These are phyloP conservation scores for Thamnaconus septentrionalis DNA, from an alignment of 2,113 vertebrate species.

Conservation along the genomic window DNA sequence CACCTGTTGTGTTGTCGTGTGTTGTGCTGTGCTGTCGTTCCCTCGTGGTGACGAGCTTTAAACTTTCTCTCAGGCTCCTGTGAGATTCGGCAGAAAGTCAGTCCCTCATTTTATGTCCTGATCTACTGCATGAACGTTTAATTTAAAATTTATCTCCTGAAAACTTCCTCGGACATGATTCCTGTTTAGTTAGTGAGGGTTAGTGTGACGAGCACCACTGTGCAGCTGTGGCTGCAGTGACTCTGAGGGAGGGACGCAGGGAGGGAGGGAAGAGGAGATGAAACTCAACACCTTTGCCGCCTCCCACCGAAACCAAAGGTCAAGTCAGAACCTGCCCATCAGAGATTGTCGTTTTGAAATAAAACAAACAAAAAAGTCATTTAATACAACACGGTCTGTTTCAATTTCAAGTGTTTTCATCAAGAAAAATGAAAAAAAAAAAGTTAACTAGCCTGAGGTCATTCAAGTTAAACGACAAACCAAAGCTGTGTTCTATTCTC, in stretches of 20 bases:
- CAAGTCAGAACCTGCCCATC: constrained; percentile 33
- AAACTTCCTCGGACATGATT: not conserved
- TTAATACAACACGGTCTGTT: not conserved
- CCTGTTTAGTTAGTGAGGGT: constrained; percentile 34
- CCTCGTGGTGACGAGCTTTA: constrained; percentile 7
- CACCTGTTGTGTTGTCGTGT: constrained; percentile 18
- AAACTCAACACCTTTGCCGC: constrained; percentile 52
- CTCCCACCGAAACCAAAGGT: constrained; percentile 2
- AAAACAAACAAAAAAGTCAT: not conserved
- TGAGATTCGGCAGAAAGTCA: not conserved
- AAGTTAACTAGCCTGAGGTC: not conserved
- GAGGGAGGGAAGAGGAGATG: constrained; percentile 32
- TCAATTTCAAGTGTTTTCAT: not conserved
- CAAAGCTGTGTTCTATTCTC: not conserved
- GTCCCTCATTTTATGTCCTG: not conserved
- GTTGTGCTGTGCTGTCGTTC: constrained; percentile 3
- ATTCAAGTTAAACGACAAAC: constrained; percentile 8
- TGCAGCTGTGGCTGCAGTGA: constrained; percentile 27
- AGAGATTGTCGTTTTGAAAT: not conserved
- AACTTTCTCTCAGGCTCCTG: not conserved
- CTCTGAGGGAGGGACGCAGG: constrained; percentile 6
- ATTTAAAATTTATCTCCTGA: too few species aligned
- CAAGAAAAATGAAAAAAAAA: not conserved
- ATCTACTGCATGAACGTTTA: too few species aligned
- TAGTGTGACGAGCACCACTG: constrained; percentile 46